Evolutionary conservation across 2,888 invertebrate genomes (phyloP).

Genomic region (Malthinus seriepunctatus): DNA sequence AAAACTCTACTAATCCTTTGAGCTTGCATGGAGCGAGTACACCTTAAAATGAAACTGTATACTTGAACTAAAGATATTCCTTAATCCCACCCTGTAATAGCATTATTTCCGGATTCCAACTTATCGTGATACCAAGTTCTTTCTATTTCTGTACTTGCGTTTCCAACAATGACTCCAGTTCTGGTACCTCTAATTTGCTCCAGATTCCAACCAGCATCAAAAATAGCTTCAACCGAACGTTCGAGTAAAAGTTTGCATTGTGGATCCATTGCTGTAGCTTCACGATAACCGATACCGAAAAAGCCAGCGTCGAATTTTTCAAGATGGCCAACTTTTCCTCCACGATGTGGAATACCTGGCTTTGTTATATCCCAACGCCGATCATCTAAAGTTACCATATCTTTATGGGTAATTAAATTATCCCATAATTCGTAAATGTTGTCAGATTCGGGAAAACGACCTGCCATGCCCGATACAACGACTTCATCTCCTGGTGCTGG

Average conservation of each 20-base stretch:
- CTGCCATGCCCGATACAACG: constrained; percentile 63
- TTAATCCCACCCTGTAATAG: constrained; percentile 58
- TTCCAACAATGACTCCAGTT: constrained; percentile 81
- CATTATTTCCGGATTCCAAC: constrained; percentile 41
- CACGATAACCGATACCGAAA: constrained; percentile 70
- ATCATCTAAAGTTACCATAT: constrained; percentile 81
- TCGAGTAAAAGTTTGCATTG: constrained; percentile 63
- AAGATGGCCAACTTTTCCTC: constrained; percentile 65
- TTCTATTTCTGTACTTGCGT: constrained; percentile 75
- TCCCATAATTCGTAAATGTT: constrained; percentile 71
- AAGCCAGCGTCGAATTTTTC: constrained; percentile 60
- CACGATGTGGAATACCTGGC: constrained; percentile 61
- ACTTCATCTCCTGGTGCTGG: constrained; percentile 66
- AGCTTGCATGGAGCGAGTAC: constrained; percentile 87
- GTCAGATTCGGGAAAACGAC: constrained; percentile 77
- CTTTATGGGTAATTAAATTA: constrained; percentile 75
- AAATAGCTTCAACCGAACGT: constrained; percentile 61
- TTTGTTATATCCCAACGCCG: constrained; percentile 73
- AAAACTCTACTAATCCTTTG: constrained; percentile 89
- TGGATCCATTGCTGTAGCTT: constrained; percentile 61
- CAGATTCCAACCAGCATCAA: constrained; percentile 69
- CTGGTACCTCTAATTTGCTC: constrained; percentile 69
- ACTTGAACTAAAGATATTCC: neutral
- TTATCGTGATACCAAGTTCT: constrained; percentile 66
- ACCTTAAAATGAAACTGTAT: constrained; percentile 55